Conservation (phyloP, 1,140 invertebrate species). For the Ips typographus region DNA sequence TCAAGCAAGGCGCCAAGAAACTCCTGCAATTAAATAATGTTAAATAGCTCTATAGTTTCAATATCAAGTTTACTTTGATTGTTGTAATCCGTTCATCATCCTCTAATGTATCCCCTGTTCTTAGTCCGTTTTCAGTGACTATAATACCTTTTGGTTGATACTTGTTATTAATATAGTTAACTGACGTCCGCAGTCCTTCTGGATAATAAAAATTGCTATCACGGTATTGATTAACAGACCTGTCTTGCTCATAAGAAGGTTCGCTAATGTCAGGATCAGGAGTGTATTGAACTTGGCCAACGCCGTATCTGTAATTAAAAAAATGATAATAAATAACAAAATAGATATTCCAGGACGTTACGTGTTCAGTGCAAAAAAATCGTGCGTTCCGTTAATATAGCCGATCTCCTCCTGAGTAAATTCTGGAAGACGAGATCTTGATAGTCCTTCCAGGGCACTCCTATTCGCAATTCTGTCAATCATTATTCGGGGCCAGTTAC, state of each 20-base stretch:
- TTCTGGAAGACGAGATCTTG: constrained; percentile 55
- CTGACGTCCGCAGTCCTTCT: neutral
- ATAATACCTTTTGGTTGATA: constrained; percentile 18
- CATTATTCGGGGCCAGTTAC: constrained; percentile 65
- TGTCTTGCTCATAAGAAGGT: neutral
- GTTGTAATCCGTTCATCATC: constrained; percentile 7
- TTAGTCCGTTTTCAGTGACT: constrained; percentile 4
- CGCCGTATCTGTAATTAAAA: neutral
- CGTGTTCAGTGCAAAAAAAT: constrained; percentile 44
- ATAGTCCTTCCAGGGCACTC: constrained; percentile 62
- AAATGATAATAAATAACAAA: neutral
- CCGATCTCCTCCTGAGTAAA: constrained; percentile 59
- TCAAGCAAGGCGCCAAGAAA: constrained; percentile 60
- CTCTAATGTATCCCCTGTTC: neutral
- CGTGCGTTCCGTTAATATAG: constrained; percentile 53
- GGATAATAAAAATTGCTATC: neutral
- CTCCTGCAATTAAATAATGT: constrained; percentile 36
- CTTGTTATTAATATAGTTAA: constrained; percentile 4
- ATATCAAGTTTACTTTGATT: neutral
- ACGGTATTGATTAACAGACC: neutral
- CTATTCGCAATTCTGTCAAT: constrained; percentile 58
- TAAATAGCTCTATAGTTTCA: neutral
- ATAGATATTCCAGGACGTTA: neutral
- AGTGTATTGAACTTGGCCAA: neutral
- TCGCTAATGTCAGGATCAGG: neutral